phyloP scores from a whole-genome alignment of 2,797 vertebrate species.

The Parauchenoglanis punctatus region DNA sequence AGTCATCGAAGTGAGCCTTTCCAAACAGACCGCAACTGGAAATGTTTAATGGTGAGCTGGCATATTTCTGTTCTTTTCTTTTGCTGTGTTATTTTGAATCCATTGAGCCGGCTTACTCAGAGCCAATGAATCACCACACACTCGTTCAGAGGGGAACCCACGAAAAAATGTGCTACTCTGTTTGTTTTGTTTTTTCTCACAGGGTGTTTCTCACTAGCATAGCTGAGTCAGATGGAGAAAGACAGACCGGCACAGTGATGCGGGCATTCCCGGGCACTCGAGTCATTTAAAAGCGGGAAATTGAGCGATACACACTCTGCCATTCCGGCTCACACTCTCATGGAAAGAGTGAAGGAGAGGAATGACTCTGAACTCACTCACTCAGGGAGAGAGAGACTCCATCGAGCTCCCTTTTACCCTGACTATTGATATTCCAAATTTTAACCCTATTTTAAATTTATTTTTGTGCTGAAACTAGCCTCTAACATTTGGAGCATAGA shows the following conservation, averaged over 20 bases:
- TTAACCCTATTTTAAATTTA: neutral
- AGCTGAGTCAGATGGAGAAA: slow-evolving; percentile 59
- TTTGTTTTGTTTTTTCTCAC: slow-evolving; percentile 16
- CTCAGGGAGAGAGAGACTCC: neutral
- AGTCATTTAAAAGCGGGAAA: slow-evolving; percentile 38
- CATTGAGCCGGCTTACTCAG: slow-evolving; percentile 27
- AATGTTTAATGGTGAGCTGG: slow-evolving; percentile 35
- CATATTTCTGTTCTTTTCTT: slow-evolving; percentile 23
- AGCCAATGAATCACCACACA: slow-evolving; percentile 39
- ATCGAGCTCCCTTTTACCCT: neutral
- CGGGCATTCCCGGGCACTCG: slow-evolving; percentile 4
- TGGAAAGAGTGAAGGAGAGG: slow-evolving; percentile 40
- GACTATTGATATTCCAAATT: neutral
- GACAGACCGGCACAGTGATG: slow-evolving; percentile 20
- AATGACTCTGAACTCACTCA: slow-evolving; percentile 20
- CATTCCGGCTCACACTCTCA: slow-evolving; percentile 9
- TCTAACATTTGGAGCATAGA: neutral
- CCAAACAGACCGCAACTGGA: slow-evolving; percentile 36
- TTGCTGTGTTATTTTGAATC: slow-evolving; percentile 28
- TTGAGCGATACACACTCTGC: neutral
- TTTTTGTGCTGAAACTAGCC: no score
- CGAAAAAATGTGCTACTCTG: slow-evolving; percentile 34
- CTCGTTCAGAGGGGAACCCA: slow-evolving; percentile 20
- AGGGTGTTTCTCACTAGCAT: slow-evolving; percentile 31
- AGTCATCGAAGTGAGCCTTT: slow-evolving; percentile 24